These are phyloP conservation scores for Copidosoma floridanum DNA, from an alignment of 1,140 invertebrate species.

Conservation along the genomic window DNA sequence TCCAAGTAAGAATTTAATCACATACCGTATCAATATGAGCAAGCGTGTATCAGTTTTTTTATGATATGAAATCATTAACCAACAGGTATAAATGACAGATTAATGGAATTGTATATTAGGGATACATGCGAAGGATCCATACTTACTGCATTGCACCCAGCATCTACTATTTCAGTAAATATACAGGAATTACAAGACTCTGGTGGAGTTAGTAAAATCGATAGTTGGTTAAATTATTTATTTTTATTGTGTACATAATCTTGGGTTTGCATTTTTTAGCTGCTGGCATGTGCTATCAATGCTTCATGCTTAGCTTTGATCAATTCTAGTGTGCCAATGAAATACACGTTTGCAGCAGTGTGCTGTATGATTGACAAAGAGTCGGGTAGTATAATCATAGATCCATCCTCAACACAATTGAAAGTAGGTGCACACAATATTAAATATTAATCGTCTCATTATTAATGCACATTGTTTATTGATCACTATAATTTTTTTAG, in stretches of 20 bases:
- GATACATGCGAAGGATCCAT: constrained; percentile 75
- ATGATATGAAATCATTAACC: no score
- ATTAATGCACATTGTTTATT: constrained; percentile 7
- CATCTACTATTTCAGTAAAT: constrained; percentile 73
- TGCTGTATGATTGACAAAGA: constrained; percentile 67
- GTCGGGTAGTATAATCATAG: constrained; percentile 64
- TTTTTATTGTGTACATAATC: neutral
- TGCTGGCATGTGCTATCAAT: constrained; percentile 80
- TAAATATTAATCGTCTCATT: neutral
- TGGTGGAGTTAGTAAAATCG: constrained; percentile 66
- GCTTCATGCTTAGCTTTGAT: constrained; percentile 76
- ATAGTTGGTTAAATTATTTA: neutral
- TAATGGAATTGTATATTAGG: constrained; percentile 72
- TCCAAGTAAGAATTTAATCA: constrained; percentile 58
- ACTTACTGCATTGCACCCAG: constrained; percentile 69
- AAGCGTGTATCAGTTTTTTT: neutral
- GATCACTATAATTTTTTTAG: constrained; percentile 35
- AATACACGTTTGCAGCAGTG: constrained; percentile 75
- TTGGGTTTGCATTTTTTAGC: constrained; percentile 51
- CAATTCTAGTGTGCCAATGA: constrained; percentile 77
- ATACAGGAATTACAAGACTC: constrained; percentile 85
- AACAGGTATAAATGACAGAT: constrained; percentile 67
- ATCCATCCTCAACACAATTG: constrained; percentile 61
- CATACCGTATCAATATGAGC: no score
- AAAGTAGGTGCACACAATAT: constrained; percentile 52